phyloP scores from a whole-genome alignment of 2,797 vertebrate genomes.

The Fistularia tabacaria region DNA sequence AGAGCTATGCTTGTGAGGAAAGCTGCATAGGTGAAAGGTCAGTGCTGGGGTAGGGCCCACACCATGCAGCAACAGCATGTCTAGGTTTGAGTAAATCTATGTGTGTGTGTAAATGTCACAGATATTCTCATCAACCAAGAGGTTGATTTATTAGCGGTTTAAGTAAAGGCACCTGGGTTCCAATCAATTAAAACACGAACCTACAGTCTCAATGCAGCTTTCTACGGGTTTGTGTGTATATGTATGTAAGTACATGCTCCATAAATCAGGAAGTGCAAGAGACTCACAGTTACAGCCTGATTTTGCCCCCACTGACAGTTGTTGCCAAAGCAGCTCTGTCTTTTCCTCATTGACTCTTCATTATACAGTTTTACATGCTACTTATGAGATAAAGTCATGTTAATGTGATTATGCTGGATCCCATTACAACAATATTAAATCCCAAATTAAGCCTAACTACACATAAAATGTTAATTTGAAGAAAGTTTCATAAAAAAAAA shows the following conservation, averaged over 20 bases:
- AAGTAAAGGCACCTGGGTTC: conserved; percentile 56
- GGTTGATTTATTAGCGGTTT: conserved; percentile 68
- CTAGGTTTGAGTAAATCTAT: conserved; percentile 5
- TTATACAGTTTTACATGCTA: conserved; percentile 22
- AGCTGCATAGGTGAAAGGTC: conserved; percentile 60
- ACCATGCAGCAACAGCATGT: conserved; percentile 19
- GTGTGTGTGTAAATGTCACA: conserved; percentile 27
- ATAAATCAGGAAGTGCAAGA: conserved; percentile 44
- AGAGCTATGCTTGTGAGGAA: conserved; percentile 52
- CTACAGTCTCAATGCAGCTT: conserved; percentile 11
- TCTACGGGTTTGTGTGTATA: conserved; percentile 3
- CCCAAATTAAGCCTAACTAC: too few species aligned
- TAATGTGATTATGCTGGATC: not conserved
- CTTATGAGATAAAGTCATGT: not conserved
- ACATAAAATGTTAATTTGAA: not conserved
- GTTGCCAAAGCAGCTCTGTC: conserved; percentile 7
- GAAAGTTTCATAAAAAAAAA: not conserved
- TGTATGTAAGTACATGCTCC: conserved; percentile 8
- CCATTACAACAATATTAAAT: too few species aligned
- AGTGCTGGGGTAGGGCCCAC: conserved; percentile 24
- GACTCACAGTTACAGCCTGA: conserved; percentile 29
- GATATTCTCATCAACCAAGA: conserved; percentile 64
- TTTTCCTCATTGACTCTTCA: conserved; percentile 28
- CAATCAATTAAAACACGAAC: conserved; percentile 46
- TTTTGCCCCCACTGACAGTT: conserved; percentile 25